Percentiles rank a stretch among this genome's conserved stretches.
These are phyloP conservation scores for Paramormyrops kingsleyae DNA, from an alignment of 2,113 vertebrate species.

Conservation along the genomic window DNA sequence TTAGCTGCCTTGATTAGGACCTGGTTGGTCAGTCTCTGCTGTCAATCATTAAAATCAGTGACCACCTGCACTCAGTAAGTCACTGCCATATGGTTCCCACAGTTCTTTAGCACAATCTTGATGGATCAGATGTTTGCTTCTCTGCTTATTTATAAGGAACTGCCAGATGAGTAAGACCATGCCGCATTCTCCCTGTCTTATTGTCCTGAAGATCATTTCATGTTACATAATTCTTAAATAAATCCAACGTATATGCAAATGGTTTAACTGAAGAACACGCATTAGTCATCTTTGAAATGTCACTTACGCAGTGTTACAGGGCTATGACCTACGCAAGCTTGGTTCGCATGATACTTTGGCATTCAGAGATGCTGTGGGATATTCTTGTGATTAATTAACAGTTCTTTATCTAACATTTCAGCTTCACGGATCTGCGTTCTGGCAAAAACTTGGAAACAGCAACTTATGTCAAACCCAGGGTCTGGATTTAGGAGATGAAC, in stretches of 20 bases:
- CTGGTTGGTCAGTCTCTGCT: neutral
- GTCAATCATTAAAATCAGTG: neutral
- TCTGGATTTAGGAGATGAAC: neutral
- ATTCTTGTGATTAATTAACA: conserved; percentile 30
- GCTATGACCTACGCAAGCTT: neutral
- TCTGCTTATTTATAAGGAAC: neutral
- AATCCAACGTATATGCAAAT: neutral
- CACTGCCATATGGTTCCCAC: neutral
- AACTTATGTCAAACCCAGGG: neutral
- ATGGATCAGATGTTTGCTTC: neutral
- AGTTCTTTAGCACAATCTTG: neutral
- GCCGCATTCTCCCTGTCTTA: neutral
- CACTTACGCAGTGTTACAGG: neutral
- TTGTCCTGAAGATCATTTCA: neutral
- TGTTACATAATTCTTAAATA: neutral
- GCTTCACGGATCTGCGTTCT: conserved; percentile 22
- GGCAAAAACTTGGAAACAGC: conserved; percentile 6
- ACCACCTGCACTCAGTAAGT: neutral
- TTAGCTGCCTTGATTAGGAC: neutral
- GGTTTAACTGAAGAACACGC: neutral
- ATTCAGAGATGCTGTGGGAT: conserved; percentile 7
- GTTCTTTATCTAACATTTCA: conserved; percentile 22
- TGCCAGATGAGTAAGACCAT: neutral
- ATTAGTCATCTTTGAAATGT: neutral
- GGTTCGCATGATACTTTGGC: conserved; percentile 16